These are phyloP conservation scores for Catocala fraxini DNA, from an alignment of 2,888 invertebrate genomes.

Conservation along the genomic window DNA sequence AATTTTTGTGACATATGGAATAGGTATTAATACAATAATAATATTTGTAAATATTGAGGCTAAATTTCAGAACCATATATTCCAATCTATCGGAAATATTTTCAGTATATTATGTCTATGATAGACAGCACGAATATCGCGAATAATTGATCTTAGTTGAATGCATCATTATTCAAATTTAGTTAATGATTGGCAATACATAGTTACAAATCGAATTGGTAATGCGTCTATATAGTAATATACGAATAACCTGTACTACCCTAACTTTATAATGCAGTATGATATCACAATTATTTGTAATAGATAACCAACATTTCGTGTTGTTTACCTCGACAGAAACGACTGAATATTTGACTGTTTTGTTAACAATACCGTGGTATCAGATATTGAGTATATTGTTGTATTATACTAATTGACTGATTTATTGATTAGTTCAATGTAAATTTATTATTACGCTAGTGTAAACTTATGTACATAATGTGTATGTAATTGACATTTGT, in stretches of 20 bases:
- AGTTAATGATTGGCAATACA: too few relatives aligned
- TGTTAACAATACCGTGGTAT: constrained; percentile 31
- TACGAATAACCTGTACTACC: too few relatives aligned
- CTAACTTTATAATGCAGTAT: too few relatives aligned
- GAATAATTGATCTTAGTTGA: neutral
- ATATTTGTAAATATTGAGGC: constrained; percentile 4
- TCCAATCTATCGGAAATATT: neutral
- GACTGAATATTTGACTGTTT: constrained; percentile 25
- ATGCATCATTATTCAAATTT: too few relatives aligned
- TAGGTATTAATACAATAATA: neutral
- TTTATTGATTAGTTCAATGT: constrained; percentile 70
- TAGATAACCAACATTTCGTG: constrained; percentile 1
- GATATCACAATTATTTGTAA: neutral
- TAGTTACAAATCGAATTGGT: too few relatives aligned
- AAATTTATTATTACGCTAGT: constrained; percentile 53
- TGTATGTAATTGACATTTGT: constrained; percentile 60
- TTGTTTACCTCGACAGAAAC: constrained; percentile 18
- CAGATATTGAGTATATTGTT: constrained; percentile 50
- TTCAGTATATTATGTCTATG: neutral
- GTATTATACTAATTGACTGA: constrained; percentile 77
- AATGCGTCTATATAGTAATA: too few relatives aligned
- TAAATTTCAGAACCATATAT: neutral
- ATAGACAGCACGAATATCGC: neutral
- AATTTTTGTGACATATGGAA: neutral
- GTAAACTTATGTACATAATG: constrained; percentile 61